Percentiles rank a stretch among this genome's conserved stretches.
phyloP scores from a whole-genome alignment of 2,113 vertebrate species.

The Hypocryptadius cinnamomeus region DNA sequence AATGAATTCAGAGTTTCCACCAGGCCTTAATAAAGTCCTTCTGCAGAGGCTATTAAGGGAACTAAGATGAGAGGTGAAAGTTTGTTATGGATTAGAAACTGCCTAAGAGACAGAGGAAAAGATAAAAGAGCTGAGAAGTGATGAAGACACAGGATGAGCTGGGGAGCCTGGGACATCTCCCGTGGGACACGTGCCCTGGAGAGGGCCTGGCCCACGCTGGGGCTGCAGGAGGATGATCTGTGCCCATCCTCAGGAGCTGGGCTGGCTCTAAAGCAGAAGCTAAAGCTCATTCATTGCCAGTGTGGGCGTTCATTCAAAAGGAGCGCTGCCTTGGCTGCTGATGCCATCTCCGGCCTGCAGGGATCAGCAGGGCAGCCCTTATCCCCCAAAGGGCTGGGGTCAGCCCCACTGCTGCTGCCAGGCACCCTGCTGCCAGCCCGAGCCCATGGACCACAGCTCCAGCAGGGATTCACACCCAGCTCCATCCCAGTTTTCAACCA shows the following conservation, averaged over 20 bases:
- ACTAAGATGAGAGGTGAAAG: background rate
- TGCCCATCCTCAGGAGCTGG: background rate
- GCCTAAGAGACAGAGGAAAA: background rate
- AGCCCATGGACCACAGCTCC: rapidly evolving
- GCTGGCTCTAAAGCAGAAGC: background rate
- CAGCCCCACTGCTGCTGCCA: background rate
- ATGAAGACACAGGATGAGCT: rapidly evolving
- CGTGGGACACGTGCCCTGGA: rapidly evolving
- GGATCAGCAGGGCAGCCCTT: background rate
- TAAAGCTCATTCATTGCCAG: background rate
- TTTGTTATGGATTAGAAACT: background rate
- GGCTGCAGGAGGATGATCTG: rapidly evolving
- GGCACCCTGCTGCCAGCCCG: background rate
- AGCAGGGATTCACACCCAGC: no score
- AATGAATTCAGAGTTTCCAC: background rate
- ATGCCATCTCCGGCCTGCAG: background rate
- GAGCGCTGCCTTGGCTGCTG: background rate
- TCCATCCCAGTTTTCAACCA: rapidly evolving
- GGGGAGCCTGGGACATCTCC: background rate
- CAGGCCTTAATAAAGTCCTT: constrained; percentile 11
- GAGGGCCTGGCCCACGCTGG: rapidly evolving
- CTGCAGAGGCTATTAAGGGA: background rate
- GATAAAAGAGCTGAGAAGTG: background rate
- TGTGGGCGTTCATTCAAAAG: background rate
- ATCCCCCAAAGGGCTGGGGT: background rate